Evolutionary conservation across 2,113 vertebrate genomes (phyloP).

Genomic region (Macaca fascicularis): DNA sequence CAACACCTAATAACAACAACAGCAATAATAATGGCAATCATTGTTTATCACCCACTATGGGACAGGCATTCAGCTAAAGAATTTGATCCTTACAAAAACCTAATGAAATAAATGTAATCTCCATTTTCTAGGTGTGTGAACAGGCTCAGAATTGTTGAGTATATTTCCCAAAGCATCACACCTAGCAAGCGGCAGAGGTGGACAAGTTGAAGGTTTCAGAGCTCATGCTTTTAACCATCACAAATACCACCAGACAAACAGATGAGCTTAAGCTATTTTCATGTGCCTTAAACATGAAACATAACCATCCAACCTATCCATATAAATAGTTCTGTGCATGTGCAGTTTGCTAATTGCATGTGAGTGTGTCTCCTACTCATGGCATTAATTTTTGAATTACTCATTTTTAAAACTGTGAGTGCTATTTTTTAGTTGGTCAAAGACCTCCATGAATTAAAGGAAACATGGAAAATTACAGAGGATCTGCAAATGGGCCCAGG

Average conservation of each 20-base stretch:
- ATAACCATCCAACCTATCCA: not conserved
- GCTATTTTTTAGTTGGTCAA: not conserved
- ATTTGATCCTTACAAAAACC: not conserved
- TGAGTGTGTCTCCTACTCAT: not conserved
- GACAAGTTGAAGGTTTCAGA: not conserved
- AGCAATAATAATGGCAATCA: not conserved
- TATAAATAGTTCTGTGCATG: constrained; percentile 11
- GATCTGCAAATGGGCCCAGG: not conserved
- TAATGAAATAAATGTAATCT: not conserved
- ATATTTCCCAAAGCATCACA: not conserved
- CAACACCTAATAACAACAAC: not conserved
- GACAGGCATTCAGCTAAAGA: not conserved
- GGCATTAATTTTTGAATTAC: not conserved
- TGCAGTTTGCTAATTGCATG: not conserved
- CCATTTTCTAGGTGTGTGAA: not conserved
- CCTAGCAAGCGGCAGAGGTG: not conserved
- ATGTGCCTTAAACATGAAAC: not conserved
- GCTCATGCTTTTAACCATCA: not conserved
- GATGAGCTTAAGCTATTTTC: constrained; percentile 21
- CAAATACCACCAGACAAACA: not conserved
- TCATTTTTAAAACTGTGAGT: not conserved
- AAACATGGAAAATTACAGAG: not conserved
- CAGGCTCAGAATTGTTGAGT: not conserved
- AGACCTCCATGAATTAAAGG: not conserved
- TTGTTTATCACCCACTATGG: not conserved